phyloP scores from a whole-genome alignment of 2,888 invertebrate species.

The Tachina grossa region DNA sequence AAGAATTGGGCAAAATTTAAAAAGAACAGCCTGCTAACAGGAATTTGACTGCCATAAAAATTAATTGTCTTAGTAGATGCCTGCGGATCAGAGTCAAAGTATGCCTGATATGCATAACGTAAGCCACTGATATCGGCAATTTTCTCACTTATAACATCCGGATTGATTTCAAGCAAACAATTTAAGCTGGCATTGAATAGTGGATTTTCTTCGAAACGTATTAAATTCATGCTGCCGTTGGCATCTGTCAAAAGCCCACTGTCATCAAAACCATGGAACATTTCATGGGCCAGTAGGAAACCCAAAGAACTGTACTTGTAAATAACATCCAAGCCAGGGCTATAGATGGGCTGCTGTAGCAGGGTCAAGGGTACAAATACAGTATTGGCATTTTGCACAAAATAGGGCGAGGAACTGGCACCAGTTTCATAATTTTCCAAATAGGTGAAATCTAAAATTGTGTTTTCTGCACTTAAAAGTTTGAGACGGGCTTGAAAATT shows the following conservation, averaged over 20 bases:
- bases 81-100: conserved; percentile 49
- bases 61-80: conserved; percentile 7
- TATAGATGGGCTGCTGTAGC: conserved; percentile 71
- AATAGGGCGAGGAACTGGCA: conserved; percentile 71
- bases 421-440: conserved; percentile 61
- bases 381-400: conserved; percentile 64
- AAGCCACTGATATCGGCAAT: conserved; percentile 73
- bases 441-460: conserved; percentile 43
- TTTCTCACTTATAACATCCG: conserved; percentile 70
- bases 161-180: conserved; percentile 67
- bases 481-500: conserved; percentile 40
- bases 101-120: conserved; percentile 72
- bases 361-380: conserved; percentile 70
- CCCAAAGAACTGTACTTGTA: conserved; percentile 73
- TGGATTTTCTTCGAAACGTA: conserved; percentile 43
- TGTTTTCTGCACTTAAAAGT: not conserved
- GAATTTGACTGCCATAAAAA: conserved; percentile 19
- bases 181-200: conserved; percentile 58
- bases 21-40: conserved; percentile 63
- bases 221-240: conserved; percentile 29
- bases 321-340: conserved; percentile 58
- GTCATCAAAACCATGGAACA: conserved; percentile 73
- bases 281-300: conserved; percentile 73
- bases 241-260: conserved; percentile 68
- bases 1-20: conserved; percentile 74